Conservation (phyloP, 2,888 invertebrate genomes). For the Drosophila barbarae region DNA sequence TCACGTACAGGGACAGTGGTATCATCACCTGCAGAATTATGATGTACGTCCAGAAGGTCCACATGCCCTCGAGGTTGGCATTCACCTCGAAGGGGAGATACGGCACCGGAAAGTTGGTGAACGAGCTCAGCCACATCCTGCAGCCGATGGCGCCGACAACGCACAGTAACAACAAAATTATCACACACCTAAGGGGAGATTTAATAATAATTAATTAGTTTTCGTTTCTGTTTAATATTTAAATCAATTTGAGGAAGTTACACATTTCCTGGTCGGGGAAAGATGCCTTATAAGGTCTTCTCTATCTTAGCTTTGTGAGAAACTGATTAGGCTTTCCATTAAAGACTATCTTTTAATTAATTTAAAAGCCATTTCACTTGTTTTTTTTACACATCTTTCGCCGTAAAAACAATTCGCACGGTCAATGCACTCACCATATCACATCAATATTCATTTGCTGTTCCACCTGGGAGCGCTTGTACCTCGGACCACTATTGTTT, state of each 20-base stretch:
- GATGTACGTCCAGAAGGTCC: constrained; percentile 96
- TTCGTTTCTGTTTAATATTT: not conserved
- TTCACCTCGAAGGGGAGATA: constrained; percentile 84
- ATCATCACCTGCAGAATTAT: constrained; percentile 98
- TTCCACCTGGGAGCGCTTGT: constrained; percentile 95
- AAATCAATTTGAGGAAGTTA: not conserved
- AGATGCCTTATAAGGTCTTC: not conserved
- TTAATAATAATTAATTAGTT: not conserved
- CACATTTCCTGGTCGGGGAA: not conserved
- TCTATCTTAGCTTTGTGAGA: not conserved
- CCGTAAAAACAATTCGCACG: not conserved
- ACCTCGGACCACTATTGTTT: constrained; percentile 96
- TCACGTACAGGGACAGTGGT: constrained; percentile 97
- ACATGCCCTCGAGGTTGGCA: constrained; percentile 87
- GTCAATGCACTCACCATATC: constrained; percentile 90
- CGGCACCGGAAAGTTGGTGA: constrained; percentile 82
- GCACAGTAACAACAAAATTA: constrained; percentile 93
- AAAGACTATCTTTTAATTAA: not conserved
- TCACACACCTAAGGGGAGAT: constrained; percentile 84
- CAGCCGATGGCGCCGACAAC: constrained; percentile 94
- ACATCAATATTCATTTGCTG: constrained; percentile 97
- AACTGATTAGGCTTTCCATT: not conserved
- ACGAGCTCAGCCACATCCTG: constrained; percentile 87
- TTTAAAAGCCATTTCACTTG: not conserved
- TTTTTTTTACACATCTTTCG: not conserved